Percentiles rank a stretch among this genome's conserved stretches.
phyloP scores from a whole-genome alignment of 2,113 vertebrate species.

The Gymnarchus niloticus region DNA sequence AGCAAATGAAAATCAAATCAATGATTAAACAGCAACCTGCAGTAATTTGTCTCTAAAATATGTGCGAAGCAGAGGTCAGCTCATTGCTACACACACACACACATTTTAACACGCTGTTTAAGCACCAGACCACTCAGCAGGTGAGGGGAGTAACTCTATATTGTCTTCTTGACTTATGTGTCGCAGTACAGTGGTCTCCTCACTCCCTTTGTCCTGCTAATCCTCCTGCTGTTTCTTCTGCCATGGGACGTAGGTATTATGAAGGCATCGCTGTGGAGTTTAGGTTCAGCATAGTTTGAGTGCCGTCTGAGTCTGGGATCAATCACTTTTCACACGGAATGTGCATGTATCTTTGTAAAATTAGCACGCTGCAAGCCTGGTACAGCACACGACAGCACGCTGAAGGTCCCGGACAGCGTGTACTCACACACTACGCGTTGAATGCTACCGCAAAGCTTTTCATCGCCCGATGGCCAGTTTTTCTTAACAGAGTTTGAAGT shows the following conservation, averaged over 20 bases:
- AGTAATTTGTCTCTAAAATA: background rate
- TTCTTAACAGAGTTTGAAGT: background rate
- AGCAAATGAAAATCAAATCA: background rate
- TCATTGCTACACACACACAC: background rate
- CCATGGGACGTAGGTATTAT: background rate
- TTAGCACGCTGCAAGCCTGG: no score
- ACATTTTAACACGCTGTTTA: background rate
- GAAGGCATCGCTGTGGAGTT: background rate
- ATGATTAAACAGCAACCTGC: background rate
- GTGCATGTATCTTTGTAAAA: background rate
- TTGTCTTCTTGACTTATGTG: conserved; percentile 1
- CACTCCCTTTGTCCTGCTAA: background rate
- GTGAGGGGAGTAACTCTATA: background rate
- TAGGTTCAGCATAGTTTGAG: background rate
- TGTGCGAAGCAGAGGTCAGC: background rate
- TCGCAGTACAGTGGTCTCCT: background rate
- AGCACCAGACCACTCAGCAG: background rate
- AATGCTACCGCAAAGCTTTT: no score
- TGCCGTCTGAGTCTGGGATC: background rate
- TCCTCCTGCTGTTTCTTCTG: background rate
- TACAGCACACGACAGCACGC: no score
- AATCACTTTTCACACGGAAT: background rate
- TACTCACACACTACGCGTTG: no score
- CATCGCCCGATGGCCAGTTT: background rate
- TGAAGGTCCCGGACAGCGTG: no score